Conservation (phyloP, 2,797 vertebrate genomes). For the Psittacula echo region DNA sequence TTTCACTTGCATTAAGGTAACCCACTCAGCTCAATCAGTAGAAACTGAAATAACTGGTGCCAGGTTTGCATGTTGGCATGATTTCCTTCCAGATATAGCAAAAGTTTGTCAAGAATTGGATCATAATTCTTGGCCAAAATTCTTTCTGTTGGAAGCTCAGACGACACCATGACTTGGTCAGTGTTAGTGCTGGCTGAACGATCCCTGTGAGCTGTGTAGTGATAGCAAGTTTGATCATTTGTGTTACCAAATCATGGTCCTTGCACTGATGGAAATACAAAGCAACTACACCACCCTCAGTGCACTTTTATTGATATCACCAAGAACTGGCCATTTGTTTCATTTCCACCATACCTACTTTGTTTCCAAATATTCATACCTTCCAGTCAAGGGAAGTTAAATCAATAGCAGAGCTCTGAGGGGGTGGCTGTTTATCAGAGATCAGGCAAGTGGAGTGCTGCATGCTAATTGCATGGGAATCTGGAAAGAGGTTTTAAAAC, state of each 20-base stretch:
- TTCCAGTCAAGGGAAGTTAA: conserved; percentile 3
- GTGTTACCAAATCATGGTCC: not conserved
- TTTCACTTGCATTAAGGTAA: not conserved
- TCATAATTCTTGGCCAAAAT: not conserved
- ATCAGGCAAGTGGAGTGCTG: conserved; percentile 84
- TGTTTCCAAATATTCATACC: not conserved
- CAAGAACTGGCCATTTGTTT: not conserved
- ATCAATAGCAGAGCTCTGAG: conserved; percentile 65
- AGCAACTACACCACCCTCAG: not conserved
- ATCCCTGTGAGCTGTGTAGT: not conserved
- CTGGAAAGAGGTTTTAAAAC: conserved; percentile 86
- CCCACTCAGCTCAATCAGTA: accelerated
- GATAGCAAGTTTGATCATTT: not conserved
- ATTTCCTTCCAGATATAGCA: not conserved
- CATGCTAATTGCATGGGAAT: conserved; percentile 80
- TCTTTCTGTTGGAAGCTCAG: not conserved
- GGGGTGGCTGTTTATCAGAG: conserved; percentile 79
- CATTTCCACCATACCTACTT: not conserved
- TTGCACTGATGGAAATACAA: not conserved
- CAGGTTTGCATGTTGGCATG: not conserved
- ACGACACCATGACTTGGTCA: no score
- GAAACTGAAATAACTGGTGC: not conserved
- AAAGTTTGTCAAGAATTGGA: not conserved
- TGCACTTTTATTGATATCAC: not conserved
- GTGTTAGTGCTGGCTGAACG: accelerated